These are phyloP conservation scores for Macrotrachela quadricornifera DNA, from an alignment of 1,140 invertebrate species.

Conservation along the genomic window DNA sequence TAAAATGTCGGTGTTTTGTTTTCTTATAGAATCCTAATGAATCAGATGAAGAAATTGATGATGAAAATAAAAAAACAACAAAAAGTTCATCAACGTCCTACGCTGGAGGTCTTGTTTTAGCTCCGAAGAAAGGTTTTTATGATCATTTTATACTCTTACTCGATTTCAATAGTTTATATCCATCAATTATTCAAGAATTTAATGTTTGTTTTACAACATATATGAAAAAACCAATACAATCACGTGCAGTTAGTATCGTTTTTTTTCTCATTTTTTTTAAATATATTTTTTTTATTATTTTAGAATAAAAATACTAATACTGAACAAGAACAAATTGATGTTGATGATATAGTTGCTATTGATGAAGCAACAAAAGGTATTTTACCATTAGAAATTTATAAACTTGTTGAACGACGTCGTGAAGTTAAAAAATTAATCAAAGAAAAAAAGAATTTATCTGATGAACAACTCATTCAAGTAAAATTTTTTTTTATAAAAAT, in stretches of 20 bases:
- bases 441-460: slow-evolving; percentile 10
- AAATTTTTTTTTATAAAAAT: background rate
- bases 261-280: no score
- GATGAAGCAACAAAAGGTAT: slow-evolving; percentile 40
- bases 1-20: background rate
- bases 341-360: background rate
- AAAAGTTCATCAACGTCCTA: slow-evolving; percentile 33
- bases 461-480: no score
- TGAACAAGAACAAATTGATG: background rate
- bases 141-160: slow-evolving; percentile 78
- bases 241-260: no score
- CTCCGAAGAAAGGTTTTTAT: slow-evolving; percentile 86
- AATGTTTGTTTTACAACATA: slow-evolving; percentile 98
- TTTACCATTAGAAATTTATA: slow-evolving; percentile 75
- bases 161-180: slow-evolving; percentile 98
- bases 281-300: background rate
- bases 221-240: no score
- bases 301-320: background rate
- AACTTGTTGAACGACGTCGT: slow-evolving; percentile 70
- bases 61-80: slow-evolving; percentile 7
- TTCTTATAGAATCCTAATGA: slow-evolving; percentile 6
- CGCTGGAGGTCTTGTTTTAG: slow-evolving; percentile 75
- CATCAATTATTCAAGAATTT: slow-evolving; percentile 97
- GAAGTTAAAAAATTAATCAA: slow-evolving; percentile 84
- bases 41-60: slow-evolving; percentile 15